Evolutionary conservation across 2,797 vertebrate species (phyloP).

Genomic region (Nyctibius grandis): DNA sequence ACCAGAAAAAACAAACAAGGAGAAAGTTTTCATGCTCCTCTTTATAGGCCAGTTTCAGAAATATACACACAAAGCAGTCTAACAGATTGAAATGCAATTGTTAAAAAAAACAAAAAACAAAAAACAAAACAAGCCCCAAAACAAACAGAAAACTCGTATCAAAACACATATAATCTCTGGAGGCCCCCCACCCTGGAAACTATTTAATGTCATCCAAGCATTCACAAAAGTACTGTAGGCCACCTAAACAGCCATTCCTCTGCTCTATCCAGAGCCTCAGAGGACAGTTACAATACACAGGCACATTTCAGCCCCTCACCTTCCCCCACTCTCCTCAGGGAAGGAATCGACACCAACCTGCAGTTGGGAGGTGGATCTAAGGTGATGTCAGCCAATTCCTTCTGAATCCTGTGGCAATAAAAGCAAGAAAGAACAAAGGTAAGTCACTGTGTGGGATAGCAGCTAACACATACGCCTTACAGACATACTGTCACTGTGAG

Average conservation of each 20-base stretch:
- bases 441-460: background rate
- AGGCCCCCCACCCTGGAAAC: background rate
- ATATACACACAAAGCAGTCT: background rate
- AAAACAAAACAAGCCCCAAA: background rate
- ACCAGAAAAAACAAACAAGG: slow-evolving; percentile 13
- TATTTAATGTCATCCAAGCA: background rate
- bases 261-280: background rate
- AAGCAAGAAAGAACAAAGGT: slow-evolving; percentile 26
- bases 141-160: background rate
- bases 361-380: slow-evolving; percentile 96
- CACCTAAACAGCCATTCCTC: background rate
- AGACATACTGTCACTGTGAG: background rate
- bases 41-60: background rate
- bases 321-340: background rate
- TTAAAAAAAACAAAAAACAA: background rate
- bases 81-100: background rate
- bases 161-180: background rate
- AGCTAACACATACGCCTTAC: background rate
- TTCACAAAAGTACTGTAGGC: background rate
- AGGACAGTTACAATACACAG: background rate
- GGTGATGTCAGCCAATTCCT: slow-evolving; percentile 95
- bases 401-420: slow-evolving; percentile 87
- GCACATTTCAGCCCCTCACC: background rate
- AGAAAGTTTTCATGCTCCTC: slow-evolving; percentile 29
- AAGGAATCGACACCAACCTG: slow-evolving; percentile 77